These are phyloP conservation scores for Coremacera marginata DNA, from an alignment of 2,888 invertebrate genomes.

Conservation along the genomic window DNA sequence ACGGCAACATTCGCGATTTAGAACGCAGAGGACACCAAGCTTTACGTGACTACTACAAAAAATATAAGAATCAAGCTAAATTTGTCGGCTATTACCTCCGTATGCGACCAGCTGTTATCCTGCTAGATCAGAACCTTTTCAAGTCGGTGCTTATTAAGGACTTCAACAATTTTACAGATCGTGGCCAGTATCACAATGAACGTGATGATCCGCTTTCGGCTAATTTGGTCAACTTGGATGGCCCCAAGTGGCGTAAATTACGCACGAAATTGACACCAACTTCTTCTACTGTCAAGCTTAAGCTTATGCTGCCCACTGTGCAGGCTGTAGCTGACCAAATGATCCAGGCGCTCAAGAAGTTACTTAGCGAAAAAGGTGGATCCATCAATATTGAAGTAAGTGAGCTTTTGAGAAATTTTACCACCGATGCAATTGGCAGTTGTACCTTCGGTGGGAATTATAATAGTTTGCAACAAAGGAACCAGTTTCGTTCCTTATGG, in stretches of 20 bases:
- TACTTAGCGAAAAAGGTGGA: too few species aligned
- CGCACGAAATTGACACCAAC: conserved; percentile 70
- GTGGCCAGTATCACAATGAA: conserved; percentile 63
- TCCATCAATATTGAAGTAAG: conserved; percentile 65
- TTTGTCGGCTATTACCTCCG: conserved; percentile 61
- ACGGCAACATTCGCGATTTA: conserved; percentile 53
- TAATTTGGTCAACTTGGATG: conserved; percentile 66
- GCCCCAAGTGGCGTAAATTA: conserved; percentile 69
- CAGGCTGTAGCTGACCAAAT: conserved; percentile 60
- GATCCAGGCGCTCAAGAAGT: too few species aligned
- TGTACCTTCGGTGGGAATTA: conserved; percentile 71
- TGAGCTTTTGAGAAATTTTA: conserved; percentile 68
- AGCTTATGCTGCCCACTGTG: conserved; percentile 68
- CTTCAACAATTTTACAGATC: conserved; percentile 64
- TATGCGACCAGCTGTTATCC: conserved; percentile 51
- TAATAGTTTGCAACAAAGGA: conserved; percentile 67
- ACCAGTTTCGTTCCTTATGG: conserved; percentile 63
- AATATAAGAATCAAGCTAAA: conserved; percentile 55
- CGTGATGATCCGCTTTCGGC: conserved; percentile 65
- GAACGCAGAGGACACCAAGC: conserved; percentile 54
- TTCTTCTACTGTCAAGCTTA: conserved; percentile 71
- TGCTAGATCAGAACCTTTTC: conserved; percentile 63
- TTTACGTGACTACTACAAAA: conserved; percentile 55
- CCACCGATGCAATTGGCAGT: conserved; percentile 71
- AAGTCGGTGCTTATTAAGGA: conserved; percentile 66